Conservation (phyloP, 1,140 invertebrate species). For the Brachionus manjavacas region DNA sequence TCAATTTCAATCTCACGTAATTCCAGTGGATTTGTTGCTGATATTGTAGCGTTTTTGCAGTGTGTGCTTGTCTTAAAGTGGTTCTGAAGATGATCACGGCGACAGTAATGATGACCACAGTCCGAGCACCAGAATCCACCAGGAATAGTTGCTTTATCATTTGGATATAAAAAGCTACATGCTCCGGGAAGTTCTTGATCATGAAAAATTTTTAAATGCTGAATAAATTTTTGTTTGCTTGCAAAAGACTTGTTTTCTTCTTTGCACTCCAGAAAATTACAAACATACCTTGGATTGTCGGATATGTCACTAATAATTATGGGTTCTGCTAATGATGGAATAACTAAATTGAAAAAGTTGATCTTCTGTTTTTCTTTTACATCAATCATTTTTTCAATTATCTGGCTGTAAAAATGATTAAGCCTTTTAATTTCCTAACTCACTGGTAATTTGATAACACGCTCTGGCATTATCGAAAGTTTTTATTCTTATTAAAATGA, state of each 20-base stretch:
- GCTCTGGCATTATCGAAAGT: neutral
- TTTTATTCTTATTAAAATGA: neutral
- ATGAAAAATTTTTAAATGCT: neutral
- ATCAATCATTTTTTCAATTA: neutral
- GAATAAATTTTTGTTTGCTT: neutral
- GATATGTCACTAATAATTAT: neutral
- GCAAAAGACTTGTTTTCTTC: neutral
- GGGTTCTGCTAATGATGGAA: neutral
- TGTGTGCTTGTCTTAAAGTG: neutral
- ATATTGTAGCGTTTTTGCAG: neutral
- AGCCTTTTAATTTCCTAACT: neutral
- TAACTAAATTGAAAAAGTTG: neutral
- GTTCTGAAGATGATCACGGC: neutral
- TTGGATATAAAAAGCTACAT: neutral
- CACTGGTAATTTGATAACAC: neutral
- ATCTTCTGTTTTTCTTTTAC: neutral
- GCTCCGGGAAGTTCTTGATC: neutral
- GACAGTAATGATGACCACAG: neutral
- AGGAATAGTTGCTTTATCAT: neutral
- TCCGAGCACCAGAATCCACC: neutral
- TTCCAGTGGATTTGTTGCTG: neutral
- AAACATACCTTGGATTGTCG: neutral
- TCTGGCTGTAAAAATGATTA: neutral
- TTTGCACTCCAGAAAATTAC: neutral
- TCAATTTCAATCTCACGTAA: neutral